Conservation (phyloP, 2,888 invertebrate genomes). For the Pycnomerus fuliginosus region DNA sequence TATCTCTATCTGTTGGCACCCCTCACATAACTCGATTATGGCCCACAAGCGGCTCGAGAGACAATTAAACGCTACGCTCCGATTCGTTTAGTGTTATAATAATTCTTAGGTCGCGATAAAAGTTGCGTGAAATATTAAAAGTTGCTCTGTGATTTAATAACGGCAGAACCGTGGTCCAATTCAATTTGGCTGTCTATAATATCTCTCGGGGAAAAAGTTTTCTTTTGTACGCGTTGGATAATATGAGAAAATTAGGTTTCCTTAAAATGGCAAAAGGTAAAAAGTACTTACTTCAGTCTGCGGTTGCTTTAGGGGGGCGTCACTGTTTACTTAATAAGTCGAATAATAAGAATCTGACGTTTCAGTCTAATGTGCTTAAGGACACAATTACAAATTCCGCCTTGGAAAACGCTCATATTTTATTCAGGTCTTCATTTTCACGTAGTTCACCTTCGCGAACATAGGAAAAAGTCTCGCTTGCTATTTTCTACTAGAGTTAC, state of each 20-base stretch:
- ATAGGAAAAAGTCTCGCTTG: too few species aligned
- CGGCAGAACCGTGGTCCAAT: constrained; percentile 34
- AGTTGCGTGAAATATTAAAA: constrained; percentile 41
- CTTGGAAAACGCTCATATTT: constrained; percentile 37
- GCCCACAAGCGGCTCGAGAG: constrained; percentile 5
- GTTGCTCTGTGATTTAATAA: constrained; percentile 40
- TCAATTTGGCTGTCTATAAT: constrained; percentile 45
- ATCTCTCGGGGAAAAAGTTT: constrained; percentile 42
- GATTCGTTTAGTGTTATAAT: constrained; percentile 23
- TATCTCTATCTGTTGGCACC: constrained; percentile 1
- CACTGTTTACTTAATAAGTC: constrained; percentile 36
- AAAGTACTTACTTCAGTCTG: constrained; percentile 7
- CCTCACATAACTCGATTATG: constrained; percentile 6
- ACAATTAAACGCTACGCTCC: constrained; percentile 29
- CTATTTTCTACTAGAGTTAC: too few species aligned
- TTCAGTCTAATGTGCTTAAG: constrained; percentile 30
- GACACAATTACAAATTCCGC: constrained; percentile 35
- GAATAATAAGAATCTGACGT: constrained; percentile 33
- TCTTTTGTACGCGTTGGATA: constrained; percentile 43
- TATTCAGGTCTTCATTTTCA: constrained; percentile 42
- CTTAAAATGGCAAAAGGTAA: constrained; percentile 36
- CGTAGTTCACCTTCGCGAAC: too few species aligned
- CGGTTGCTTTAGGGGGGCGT: constrained; percentile 25
- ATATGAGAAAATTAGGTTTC: constrained; percentile 47
- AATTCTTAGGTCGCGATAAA: constrained; percentile 32